Evolutionary conservation across 2,113 vertebrate species (phyloP).

Genomic region (Leptobrachium leishanense): DNA sequence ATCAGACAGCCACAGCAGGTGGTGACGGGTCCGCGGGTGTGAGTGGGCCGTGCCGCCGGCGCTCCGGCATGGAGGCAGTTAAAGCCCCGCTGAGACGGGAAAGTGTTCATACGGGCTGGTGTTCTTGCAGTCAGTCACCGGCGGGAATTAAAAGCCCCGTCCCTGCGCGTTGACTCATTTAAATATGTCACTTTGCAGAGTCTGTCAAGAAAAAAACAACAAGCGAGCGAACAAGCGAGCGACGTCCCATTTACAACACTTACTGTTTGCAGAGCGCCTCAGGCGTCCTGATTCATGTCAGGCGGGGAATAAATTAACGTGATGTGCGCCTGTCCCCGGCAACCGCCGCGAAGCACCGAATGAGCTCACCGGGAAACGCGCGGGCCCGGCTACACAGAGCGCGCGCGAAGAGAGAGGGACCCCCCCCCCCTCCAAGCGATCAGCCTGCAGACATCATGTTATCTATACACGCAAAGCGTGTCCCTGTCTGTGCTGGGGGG

Average conservation of each 20-base stretch:
- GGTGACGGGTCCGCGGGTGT: no score
- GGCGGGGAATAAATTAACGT: slow-evolving; percentile 40
- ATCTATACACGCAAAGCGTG: no score
- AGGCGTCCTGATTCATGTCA: slow-evolving; percentile 44
- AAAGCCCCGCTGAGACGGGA: no score
- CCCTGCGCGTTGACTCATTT: slow-evolving; percentile 38
- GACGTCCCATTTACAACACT: slow-evolving; percentile 39
- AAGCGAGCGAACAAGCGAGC: no score
- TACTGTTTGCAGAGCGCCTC: slow-evolving; percentile 17
- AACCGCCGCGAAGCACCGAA: slow-evolving; percentile 13
- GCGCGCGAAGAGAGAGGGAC: no score
- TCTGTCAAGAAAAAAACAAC: slow-evolving; percentile 45
- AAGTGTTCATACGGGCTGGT: no score
- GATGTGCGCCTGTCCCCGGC: slow-evolving; percentile 12
- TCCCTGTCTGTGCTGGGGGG: no score
- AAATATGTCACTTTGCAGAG: slow-evolving; percentile 45
- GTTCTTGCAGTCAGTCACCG: slow-evolving; percentile 29
- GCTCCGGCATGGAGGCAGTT: slow-evolving; percentile 8
- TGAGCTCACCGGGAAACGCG: slow-evolving; percentile 2
- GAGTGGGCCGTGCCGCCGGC: neutral
- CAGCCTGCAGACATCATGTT: no score
- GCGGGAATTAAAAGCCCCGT: slow-evolving; percentile 33
- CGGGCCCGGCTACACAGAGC: no score
- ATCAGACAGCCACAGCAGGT: no score
- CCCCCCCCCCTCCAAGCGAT: no score